Conservation (phyloP, 2,113 vertebrate species). For the Neodon shergylaensis region DNA sequence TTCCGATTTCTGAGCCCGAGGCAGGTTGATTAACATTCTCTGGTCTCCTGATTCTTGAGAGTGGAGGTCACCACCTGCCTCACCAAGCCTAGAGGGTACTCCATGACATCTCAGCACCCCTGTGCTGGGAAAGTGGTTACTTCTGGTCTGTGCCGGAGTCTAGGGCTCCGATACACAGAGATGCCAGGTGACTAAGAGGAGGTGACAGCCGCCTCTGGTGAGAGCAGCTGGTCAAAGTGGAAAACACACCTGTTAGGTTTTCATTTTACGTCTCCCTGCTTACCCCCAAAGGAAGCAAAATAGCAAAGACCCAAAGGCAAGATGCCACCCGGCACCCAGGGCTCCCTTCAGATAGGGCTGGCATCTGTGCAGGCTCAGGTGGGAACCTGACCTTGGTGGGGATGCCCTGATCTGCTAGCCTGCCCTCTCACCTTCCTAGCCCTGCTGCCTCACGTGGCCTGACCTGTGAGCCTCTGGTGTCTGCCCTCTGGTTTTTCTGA, state of each 20-base stretch:
- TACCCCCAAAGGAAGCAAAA: not conserved
- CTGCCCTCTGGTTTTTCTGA: not conserved
- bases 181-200: too few species aligned
- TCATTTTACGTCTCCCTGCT: not conserved
- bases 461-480: not conserved
- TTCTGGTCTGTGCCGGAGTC: not conserved
- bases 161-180: not conserved
- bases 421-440: not conserved
- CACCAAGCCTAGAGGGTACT: not conserved
- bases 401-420: not conserved
- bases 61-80: not conserved
- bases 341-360: not conserved
- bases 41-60: not conserved
- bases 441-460: not conserved
- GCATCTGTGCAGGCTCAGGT: not conserved
- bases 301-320: too few species aligned
- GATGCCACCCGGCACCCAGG: not conserved
- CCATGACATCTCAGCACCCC: not conserved
- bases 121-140: not conserved
- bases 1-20: not conserved
- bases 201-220: not conserved
- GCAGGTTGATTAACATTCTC: slow-evolving; percentile 24
- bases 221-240: not conserved
- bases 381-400: not conserved
- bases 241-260: too few species aligned